Base-by-base conservation (phyloP, 1,140 invertebrate genomes). In the Xylocopa sonorina region DNA sequence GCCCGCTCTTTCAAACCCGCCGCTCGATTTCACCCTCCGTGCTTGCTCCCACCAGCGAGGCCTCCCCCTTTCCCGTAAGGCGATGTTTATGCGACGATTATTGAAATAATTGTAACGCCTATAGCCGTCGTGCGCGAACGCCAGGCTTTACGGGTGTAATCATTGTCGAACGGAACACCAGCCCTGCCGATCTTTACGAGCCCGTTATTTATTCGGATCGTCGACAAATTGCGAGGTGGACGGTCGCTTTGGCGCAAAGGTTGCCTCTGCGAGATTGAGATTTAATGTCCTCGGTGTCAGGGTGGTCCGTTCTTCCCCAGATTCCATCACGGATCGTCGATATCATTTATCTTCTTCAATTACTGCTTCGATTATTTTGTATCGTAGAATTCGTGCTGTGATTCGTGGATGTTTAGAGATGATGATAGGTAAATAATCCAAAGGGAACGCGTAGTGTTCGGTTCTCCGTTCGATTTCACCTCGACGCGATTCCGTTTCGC, bases 121-220 rank as follows among this genome's bases (percentile, higher is more conserved):
- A 68, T 58, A 41, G 48, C 34, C 67, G 80, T 83, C 76, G 81
- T 32, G 48, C 64, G 50, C 43, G 43, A 41, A 83, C 81, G 63
- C 74, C 46, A 58, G 62, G 41, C 48, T 69, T 82, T 82, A 83
- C 29, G 62, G n/a, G 50, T 46, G 58, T 82, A 83, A 83, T 83
- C 67, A 53, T 55, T 48, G 62, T 82, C 77, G 62, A n/a, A 43
- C 16, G 38, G n/a, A 50, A 27, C 24, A 53, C 29, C n/a, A n/a
- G 43, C 5, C n/a, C 18, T 16, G 6, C 0, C 16, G 10, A 38
- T 34, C 41, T 77, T 77, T 77, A 77, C 64, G 64, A 48, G 9
- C 38, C 2, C 32, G 21, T 76, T 76, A 76, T 38, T 76, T 16
- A 76, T 76, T 43, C 29, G 18, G 6, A 18, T 27, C 24, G 38